Base-by-base conservation (phyloP, 2,888 invertebrate species). In the Strigamia maritima region DNA sequence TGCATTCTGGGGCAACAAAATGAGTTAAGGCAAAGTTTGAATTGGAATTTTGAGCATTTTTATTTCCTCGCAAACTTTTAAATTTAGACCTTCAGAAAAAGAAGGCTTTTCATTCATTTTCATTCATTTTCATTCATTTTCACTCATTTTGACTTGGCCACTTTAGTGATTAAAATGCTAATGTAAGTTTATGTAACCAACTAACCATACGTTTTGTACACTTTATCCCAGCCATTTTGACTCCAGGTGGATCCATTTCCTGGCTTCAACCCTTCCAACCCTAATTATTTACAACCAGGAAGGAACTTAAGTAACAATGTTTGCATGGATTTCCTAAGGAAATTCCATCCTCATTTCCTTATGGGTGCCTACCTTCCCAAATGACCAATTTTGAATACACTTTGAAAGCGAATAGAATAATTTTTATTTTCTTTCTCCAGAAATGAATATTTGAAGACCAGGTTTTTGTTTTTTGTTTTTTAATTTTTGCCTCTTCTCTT, bases 1-100 rank as follows among this genome's bases (percentile, higher is more conserved):
- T 70, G 70, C 70, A 70, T 70, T 70, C 70, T 70, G 70, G 70
- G 70, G 70, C 70, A 70, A 70, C 70, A 70, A 70, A 70, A 70
- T 70, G 70, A 70, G 70, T 24, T 28, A 70, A 28, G 70, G 70
- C 24, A 28, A 70, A 70, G 70, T 70, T 70, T 70, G 19, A 54
- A 70, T 28, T 70, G 70, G 26, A 70, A 70, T 70, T 70, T 70
- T 24, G n/a, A 4, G 8, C 16, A n/a, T 54, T 16, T 19, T 54
- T 19, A 19, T 19, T 19, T n/a, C 6, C 22, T 54, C n/a, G 54
- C 19, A 54, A 54, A 54, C 19, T 54, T 54, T 54, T 22, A 16
- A 54, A 54, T 54, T 54, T 54, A 54, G 35, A 1, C 35, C 35
- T 10, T 35, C 10, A 35, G 35, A 35, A 35, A 35, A 35, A 1